phyloP scores from a whole-genome alignment of 1,140 invertebrate genomes.

The Macrobrachium nipponense region DNA sequence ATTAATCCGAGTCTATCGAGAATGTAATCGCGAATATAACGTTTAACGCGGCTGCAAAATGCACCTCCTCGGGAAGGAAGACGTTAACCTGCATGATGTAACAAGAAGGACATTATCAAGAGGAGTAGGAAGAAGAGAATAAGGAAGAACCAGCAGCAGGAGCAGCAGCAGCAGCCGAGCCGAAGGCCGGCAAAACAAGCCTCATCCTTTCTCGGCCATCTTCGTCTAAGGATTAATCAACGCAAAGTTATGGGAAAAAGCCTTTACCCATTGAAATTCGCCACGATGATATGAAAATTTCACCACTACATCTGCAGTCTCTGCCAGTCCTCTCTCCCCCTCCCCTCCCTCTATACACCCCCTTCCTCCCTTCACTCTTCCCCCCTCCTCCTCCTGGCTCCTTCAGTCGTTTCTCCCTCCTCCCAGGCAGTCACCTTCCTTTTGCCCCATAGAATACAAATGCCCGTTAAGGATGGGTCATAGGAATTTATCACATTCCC shows the following conservation, averaged over 20 bases:
- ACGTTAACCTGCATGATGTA: no score
- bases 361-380: neutral
- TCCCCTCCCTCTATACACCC: neutral
- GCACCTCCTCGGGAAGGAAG: neutral
- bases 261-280: constrained; percentile 42
- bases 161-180: neutral
- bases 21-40: neutral
- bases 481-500: constrained; percentile 41
- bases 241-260: constrained; percentile 46
- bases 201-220: neutral
- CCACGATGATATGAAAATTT: constrained; percentile 45
- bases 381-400: neutral
- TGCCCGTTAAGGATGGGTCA: constrained; percentile 54
- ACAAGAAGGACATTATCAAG: neutral
- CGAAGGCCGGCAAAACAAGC: neutral
- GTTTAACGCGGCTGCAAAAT: neutral
- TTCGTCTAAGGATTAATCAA: constrained; percentile 4
- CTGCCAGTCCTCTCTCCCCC: neutral
- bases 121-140: no score
- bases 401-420: neutral
- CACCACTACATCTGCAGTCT: constrained; percentile 41
- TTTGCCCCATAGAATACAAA: constrained; percentile 48
- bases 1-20: neutral
- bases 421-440: neutral
- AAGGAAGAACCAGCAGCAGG: neutral